These are phyloP conservation scores for Symphodus melops DNA, from an alignment of 2,113 vertebrate species.

Conservation along the genomic window DNA sequence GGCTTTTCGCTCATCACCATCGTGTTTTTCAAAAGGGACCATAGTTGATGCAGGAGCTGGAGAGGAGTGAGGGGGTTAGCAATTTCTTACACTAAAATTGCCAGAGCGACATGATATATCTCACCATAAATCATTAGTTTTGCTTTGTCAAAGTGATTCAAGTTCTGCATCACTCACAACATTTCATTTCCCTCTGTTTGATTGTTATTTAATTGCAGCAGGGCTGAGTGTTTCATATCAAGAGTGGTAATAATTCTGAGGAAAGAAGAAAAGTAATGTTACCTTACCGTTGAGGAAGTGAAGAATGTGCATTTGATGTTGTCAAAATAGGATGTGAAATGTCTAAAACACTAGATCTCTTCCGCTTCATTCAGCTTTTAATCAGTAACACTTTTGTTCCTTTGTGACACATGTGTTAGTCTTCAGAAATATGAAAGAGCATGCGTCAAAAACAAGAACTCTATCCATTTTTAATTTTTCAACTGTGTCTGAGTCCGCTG, in stretches of 20 bases:
- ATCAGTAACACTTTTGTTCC: background rate
- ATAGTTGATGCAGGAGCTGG: no score
- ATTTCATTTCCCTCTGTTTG: background rate
- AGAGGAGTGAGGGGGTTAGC: background rate
- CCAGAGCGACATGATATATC: conserved; percentile 1
- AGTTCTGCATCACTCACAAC: conserved; percentile 14
- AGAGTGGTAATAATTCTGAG: background rate
- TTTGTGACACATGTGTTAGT: background rate
- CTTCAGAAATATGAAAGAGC: background rate
- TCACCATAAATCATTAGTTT: conserved; percentile 18
- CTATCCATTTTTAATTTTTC: background rate
- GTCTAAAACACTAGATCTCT: background rate
- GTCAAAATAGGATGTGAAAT: conserved; percentile 2
- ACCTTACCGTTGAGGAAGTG: background rate
- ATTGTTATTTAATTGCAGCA: conserved; percentile 7
- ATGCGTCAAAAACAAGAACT: background rate
- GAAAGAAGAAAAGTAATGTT: background rate
- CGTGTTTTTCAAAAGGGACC: no score
- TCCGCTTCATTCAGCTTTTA: background rate
- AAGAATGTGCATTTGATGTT: background rate
- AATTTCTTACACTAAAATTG: background rate
- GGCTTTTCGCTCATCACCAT: no score
- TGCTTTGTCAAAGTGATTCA: background rate
- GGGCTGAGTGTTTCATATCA: conserved; percentile 1
- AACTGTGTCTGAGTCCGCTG: background rate